phyloP scores from a whole-genome alignment of 2,113 vertebrate genomes.

The Cyphomyrus discorhynchus region DNA sequence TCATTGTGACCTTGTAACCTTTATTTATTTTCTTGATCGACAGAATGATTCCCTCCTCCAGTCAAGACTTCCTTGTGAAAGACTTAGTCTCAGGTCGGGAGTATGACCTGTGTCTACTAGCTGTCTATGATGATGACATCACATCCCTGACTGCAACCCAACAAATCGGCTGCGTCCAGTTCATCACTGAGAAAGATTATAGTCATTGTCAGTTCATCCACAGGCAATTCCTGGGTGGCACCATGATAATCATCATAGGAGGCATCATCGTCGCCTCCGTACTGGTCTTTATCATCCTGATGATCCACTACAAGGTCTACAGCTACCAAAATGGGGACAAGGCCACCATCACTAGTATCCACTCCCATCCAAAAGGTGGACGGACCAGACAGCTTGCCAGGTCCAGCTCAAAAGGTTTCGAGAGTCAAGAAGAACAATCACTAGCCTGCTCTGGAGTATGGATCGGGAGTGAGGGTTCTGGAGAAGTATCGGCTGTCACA shows the following conservation, averaged over 20 bases:
- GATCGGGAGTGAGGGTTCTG: not conserved
- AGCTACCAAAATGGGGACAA: conserved; percentile 65
- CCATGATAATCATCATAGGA: conserved; percentile 92
- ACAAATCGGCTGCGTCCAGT: conserved; percentile 72
- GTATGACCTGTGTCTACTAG: conserved; percentile 85
- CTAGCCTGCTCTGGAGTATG: conserved; percentile 29
- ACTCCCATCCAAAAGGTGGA: conserved; percentile 66
- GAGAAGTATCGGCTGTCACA: conserved; percentile 43
- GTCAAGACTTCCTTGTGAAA: conserved; percentile 79
- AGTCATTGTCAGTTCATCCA: conserved; percentile 75
- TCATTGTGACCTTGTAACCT: not conserved
- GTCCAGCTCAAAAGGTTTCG: conserved; percentile 56
- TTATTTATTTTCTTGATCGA: conserved; percentile 11
- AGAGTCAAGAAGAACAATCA: conserved; percentile 53
- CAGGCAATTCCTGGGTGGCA: conserved; percentile 84
- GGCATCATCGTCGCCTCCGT: conserved; percentile 91
- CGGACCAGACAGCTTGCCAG: conserved; percentile 56
- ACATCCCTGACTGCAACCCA: conserved; percentile 75
- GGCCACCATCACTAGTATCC: conserved; percentile 52
- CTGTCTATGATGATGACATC: conserved; percentile 71
- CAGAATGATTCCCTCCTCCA: conserved; percentile 88
- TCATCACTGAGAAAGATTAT: conserved; percentile 71
- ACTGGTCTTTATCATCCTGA: conserved; percentile 87
- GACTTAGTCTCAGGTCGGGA: conserved; percentile 79
- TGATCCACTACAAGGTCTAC: conserved; percentile 88